Percentiles rank a stretch among this genome's conserved stretches.
These are phyloP conservation scores for Eupsilia transversa DNA, from an alignment of 2,888 invertebrate genomes.

Conservation along the genomic window DNA sequence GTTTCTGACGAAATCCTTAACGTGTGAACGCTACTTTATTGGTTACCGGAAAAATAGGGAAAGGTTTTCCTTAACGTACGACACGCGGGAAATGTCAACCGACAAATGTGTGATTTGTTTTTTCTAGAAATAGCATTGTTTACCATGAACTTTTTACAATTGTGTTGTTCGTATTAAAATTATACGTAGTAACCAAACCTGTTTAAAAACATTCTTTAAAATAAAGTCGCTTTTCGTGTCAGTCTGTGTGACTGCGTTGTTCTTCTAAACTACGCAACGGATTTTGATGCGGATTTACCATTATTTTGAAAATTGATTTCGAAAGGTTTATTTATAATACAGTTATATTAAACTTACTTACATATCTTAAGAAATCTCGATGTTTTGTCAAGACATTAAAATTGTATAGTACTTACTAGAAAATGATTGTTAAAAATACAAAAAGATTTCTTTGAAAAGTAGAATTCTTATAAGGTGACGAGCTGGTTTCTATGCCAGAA, in stretches of 20 bases:
- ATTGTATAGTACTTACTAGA: not conserved
- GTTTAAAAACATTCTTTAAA: not conserved
- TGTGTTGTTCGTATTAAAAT: not conserved
- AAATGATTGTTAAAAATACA: not conserved
- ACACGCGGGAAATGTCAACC: constrained; percentile 1
- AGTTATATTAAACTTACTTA: not conserved
- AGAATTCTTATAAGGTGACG: not conserved
- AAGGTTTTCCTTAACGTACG: not conserved
- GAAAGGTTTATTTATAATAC: not conserved
- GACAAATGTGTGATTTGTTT: constrained; percentile 12
- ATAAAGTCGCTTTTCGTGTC: not conserved
- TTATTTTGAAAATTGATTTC: not conserved
- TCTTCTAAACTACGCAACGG: not conserved
- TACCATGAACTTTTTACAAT: not conserved
- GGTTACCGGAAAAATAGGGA: constrained; percentile 1
- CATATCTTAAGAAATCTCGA: not conserved
- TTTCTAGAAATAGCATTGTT: not conserved
- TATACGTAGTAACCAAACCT: not conserved
- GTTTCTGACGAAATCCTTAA: not conserved
- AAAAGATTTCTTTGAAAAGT: not conserved
- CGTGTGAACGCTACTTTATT: constrained; percentile 4
- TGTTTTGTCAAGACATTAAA: not conserved
- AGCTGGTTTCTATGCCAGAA: not conserved
- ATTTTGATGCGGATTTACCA: not conserved
- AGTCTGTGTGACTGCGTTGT: not conserved